Percentiles rank a stretch among this genome's conserved stretches.
These are phyloP conservation scores for Vombatus ursinus DNA, from an alignment of 2,113 vertebrate species.

Conservation along the genomic window DNA sequence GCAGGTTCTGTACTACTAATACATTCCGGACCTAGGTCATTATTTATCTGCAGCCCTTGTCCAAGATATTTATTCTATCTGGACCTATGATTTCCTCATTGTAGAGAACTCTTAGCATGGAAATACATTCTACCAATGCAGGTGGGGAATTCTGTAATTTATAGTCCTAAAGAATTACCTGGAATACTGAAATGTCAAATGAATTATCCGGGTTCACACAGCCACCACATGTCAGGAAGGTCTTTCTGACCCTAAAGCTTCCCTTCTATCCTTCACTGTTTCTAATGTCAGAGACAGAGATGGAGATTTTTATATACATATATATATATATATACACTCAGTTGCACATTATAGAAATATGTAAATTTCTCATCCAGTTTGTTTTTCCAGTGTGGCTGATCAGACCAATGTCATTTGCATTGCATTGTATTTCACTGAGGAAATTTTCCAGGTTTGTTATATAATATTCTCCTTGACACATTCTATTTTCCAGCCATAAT, in stretches of 20 bases:
- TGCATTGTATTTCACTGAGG: not conserved
- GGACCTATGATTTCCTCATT: not conserved
- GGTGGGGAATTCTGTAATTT: not conserved
- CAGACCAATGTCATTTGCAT: not conserved
- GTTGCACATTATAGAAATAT: not conserved
- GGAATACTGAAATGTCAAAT: not conserved
- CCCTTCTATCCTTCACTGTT: not conserved
- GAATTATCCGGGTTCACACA: not conserved
- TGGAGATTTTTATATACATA: not conserved
- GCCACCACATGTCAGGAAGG: not conserved
- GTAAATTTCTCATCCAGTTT: not conserved
- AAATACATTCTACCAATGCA: not conserved
- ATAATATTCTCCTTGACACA: not conserved
- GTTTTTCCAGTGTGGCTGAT: not conserved
- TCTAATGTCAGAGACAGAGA: not conserved
- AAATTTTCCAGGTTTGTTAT: not conserved
- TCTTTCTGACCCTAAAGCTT: not conserved
- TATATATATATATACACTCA: too few relatives aligned
- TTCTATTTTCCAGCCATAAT: not conserved
- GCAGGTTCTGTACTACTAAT: not conserved
- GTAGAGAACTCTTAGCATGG: not conserved
- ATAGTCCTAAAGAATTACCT: not conserved
- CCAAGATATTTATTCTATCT: not conserved
- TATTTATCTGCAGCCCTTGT: not conserved
- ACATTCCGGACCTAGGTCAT: not conserved